Evolutionary conservation across 2,888 invertebrate species (phyloP), one percentile per base, ranked within the genome.

Genomic region (Agonopterix subpropinquella): DNA sequence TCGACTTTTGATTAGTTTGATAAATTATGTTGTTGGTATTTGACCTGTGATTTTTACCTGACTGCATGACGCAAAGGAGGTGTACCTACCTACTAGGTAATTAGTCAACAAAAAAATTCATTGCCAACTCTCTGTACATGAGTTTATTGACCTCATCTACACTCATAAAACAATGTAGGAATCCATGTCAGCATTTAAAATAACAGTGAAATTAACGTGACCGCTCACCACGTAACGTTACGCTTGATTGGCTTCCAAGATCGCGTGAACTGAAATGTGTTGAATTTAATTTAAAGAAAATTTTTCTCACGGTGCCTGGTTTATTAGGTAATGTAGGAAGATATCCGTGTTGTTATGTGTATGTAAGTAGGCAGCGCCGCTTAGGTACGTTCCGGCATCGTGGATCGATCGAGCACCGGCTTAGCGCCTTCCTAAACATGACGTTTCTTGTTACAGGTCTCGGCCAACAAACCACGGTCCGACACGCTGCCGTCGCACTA

Each of bases 381-480:
- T 36, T 36, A 9, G 39, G 1, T 39, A n/a, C 39, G 39, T 39
- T 39, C 39, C 39, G 39, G 9, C 39, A n/a, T 39, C 10, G 10
- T 7, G 39, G 39, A 10, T 39, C 39, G 39, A 39, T 39, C 39
- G 39, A 39, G 39, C 39, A 9, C 39, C 28, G 39, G 10, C n/a
- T n/a, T 39, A 10, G 10, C 39, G 39, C 39, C n/a, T 39, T n/a
- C 39, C 28, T 39, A 39, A 39, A 39, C 39, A 52, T 66, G 57
- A 62, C 70, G 57, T 70, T 74, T 69, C 65, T 87, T 85, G 79
- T 88, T 87, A 47, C 86, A 88, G 88, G 74, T 85, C 73, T 79
- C 71, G 61, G 53, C 67, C 61, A 62, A 28, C 61, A 61, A 70
- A 66, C 15, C 44, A 43, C 43, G 42, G 65, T 65, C 65, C 28